Evolutionary conservation across 2,113 vertebrate genomes (phyloP), one percentile per base, ranked within the genome.

Genomic region (Aphyosemion australe): DNA sequence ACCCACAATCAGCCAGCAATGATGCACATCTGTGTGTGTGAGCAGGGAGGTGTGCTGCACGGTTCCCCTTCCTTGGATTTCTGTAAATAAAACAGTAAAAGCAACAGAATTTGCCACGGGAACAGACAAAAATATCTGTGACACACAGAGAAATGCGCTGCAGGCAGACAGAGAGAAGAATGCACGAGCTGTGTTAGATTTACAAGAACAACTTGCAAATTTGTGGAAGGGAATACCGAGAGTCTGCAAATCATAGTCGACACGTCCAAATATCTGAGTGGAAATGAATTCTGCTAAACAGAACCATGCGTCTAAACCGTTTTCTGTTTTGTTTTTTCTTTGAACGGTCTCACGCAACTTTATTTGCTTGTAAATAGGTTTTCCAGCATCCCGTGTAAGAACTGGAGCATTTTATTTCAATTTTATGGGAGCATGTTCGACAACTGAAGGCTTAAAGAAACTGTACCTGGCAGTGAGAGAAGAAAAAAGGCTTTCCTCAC

Each of bases 171-270:
- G 37, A 16, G 53, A 16, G 37, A 16, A 53, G 61, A 47, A 46
- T 26, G 41, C 15, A 20, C 59, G 54, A 78, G 65, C 76, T 75
- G 67, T 55, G 49, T 58, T 58, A 26, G 78, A 68, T 64, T 87
- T 92, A 91, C 79, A 95, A 93, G 92, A 93, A 16, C 93, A 95
- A 84, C 95, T 69, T 74, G 67, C 53, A 69, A 69, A 65, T 60
- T 60, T 64, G 69, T 46, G 49, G 58, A 50, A 57, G 41, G 72
- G 69, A 83, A 82, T 80, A 86, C 60, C 72, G 50, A 72, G 43
- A 77, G 70, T 76, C 76, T 76, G 80, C 94, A 61, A 87, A 88
- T 82, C 81, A 80, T 42, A 49, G 66, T 34, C 16, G 16, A 79
- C 66, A 41, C 62, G 57, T 79, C 72, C 70, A 83, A 71, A 79